Base-by-base conservation (phyloP, 1,140 invertebrate species). In the Drosophila saltans region DNA sequence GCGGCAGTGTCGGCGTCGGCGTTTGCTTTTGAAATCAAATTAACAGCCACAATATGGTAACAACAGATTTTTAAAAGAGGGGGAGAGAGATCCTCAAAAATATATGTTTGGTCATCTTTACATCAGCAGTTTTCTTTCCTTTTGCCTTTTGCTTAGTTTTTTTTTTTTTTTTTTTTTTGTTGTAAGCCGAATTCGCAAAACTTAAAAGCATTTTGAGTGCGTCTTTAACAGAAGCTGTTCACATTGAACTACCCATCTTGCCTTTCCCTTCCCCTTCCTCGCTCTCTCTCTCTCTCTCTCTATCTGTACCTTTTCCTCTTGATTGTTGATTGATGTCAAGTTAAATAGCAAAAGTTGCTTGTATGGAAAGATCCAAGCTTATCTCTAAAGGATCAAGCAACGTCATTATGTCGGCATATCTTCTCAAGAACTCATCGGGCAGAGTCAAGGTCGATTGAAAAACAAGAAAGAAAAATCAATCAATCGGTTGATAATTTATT, bases 191-290 rank as follows among this genome's bases (percentile, higher is more conserved):
- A 41, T 68, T 72, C 57, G 81, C 81, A 76, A 84, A 84, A 84
- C 81, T 78, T 84, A 84, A 84, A 84, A 84, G 81, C 81, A 84
- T 84, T 84, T 84, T 84, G 78, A 84, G 73, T 84, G 81, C 68
- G 81, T 84, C 81, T 84, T 84, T 80, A 84, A 84, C 81, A 84
- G 81, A 84, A 84, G 77, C 81, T 63, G 59, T 16, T 52, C 21
- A 48, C 21, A 48, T 48, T 48, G 45, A 21, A 48, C 28, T 5
- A 30, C 10, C 26, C 26, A 36, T 36, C 33, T 6, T 36, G 16
- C 16, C 16, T 16, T 16, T 16, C 16, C 4, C 28, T 4, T 30
- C 4, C 33, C 6, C 61, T n/a, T 4, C 16, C 2, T 36, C 40
- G 8, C 16, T 11, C n/a, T 52, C 28, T 16, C 30, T 16, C 48